phyloP scores from a whole-genome alignment of 2,113 vertebrate species.

The Marmota monax region DNA sequence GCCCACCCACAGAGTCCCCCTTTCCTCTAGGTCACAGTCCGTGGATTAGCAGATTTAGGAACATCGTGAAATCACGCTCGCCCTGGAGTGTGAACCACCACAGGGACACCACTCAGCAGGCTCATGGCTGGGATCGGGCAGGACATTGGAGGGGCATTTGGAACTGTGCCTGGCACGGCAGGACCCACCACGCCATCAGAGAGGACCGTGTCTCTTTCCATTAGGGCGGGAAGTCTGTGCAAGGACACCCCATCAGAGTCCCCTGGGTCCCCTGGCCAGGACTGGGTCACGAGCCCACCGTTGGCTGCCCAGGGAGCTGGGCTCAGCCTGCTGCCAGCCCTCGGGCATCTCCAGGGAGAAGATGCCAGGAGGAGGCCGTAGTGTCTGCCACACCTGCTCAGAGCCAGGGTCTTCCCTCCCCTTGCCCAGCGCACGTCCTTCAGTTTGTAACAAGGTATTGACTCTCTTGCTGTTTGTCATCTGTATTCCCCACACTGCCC shows the following conservation, averaged over 20 bases:
- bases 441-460: rapidly evolving
- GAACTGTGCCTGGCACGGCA: neutral
- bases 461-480: neutral
- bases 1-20: neutral
- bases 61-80: neutral
- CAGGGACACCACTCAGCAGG: rapidly evolving
- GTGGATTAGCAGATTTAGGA: neutral
- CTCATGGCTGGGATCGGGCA: neutral
- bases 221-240: neutral
- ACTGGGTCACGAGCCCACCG: rapidly evolving
- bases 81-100: rapidly evolving
- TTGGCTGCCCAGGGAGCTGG: neutral
- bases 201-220: neutral
- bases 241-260: too few species aligned
- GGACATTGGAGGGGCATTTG: neutral
- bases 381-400: neutral
- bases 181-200: rapidly evolving
- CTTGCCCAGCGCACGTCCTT: neutral
- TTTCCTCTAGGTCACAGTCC: neutral
- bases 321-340: neutral
- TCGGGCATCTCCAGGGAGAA: neutral
- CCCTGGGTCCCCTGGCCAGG: neutral
- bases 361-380: rapidly evolving
- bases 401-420: neutral
- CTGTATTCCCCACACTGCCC: neutral